Evolutionary conservation across 2,113 vertebrate species (phyloP), one percentile per base, ranked within the genome.

Genomic region (Heteronetta atricapilla): DNA sequence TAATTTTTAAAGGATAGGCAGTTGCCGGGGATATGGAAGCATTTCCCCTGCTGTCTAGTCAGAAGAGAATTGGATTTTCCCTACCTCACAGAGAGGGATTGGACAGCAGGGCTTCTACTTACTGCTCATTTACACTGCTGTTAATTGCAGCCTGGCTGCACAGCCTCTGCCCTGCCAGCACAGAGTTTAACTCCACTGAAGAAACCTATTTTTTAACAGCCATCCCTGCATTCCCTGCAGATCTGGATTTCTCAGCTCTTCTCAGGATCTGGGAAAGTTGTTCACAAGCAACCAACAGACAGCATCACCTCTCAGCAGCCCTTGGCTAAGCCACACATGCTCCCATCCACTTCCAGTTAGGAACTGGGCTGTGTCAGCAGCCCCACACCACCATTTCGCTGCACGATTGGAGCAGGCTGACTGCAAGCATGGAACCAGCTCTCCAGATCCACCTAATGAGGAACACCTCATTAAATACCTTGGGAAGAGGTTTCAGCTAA

Each of bases 391-490:
- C 31, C 6, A 13, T 28, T 46, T 33, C 14, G 4, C 31, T 1
- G 2, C 3, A 38, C 2, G 0, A 31, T 28, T 0, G 0, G 72
- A 33, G 74, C 55, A 46, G 86, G 28, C 73, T 78, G 73, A 64
- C n/a, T 81, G n/a, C 82, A 5, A 9, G 13, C 77, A 64, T 42
- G 48, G 33, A 66, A 53, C 15, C 53, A 46, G 59, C 74, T 82
- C 74, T 28, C 48, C 58, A 64, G 58, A 33, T 23, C 68, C 82
- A 66, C 75, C 75, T 93, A 69, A 91, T 0, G 0, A 91, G 67
- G 66, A 55, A 2, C 48, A 53, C 70, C 79, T 96, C 90, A 73
- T 89, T 82, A 96, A 83, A 44, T 8, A 22, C 82, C 82, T 58
- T 0, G 0, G n/a, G 75, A 40, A 91, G 11, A 94, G 36, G 28